A percentile compares a stretch with the other conserved stretches of the same genome.
Evolutionary conservation across 2,797 vertebrate genomes (phyloP).

Genomic region (Orestias chungarensis): DNA sequence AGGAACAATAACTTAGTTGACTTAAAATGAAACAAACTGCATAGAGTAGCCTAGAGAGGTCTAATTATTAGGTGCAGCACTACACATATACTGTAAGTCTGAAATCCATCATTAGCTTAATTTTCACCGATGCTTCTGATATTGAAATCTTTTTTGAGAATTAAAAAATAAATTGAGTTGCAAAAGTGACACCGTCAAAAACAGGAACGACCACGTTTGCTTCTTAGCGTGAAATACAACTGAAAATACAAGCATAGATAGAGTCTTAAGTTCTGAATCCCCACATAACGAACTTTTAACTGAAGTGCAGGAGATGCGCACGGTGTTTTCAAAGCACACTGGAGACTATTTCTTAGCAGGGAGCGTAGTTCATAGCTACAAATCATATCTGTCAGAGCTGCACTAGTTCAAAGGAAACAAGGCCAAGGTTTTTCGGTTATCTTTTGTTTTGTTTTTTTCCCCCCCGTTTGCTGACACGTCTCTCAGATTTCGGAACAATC

Average conservation of each 20-base stretch:
- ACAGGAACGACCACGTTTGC: background rate
- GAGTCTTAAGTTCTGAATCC: slow-evolving; percentile 6
- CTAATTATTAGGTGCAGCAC: too few relatives aligned
- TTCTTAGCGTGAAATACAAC: background rate
- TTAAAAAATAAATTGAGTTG: background rate
- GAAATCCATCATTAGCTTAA: too few relatives aligned
- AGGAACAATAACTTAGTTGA: background rate
- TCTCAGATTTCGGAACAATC: slow-evolving; percentile 11
- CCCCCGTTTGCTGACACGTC: slow-evolving; percentile 4
- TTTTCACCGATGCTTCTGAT: too few relatives aligned
- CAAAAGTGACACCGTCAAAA: background rate
- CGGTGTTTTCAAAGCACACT: slow-evolving; percentile 7
- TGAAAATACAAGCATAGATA: background rate
- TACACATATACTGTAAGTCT: too few relatives aligned
- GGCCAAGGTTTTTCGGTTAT: slow-evolving; percentile 12
- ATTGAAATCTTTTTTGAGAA: too few relatives aligned
- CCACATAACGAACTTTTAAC: slow-evolving; percentile 16
- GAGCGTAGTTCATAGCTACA: slow-evolving; percentile 20
- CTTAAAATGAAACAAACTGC: too few relatives aligned
- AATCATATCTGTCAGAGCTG: slow-evolving; percentile 33
- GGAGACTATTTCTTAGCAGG: slow-evolving; percentile 6
- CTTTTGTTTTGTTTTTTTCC: too few relatives aligned
- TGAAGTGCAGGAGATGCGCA: slow-evolving; percentile 2
- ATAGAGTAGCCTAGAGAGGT: too few relatives aligned
- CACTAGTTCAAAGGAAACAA: slow-evolving; percentile 14